phyloP scores from a whole-genome alignment of 2,113 vertebrate species.

The Chaenogobius annularis region DNA sequence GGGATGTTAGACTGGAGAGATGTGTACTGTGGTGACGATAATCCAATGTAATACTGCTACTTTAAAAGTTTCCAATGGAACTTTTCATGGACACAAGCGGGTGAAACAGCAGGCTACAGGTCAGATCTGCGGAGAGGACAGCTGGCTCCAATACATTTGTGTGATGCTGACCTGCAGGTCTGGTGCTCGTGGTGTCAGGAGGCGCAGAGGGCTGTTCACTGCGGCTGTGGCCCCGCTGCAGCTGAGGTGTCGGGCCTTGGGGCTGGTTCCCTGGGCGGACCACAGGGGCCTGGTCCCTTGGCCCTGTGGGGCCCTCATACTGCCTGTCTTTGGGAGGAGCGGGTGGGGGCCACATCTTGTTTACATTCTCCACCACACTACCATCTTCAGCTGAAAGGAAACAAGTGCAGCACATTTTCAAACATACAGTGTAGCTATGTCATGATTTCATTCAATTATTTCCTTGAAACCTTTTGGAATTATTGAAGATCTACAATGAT shows the following conservation, averaged over 20 bases:
- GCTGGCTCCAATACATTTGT: too few species aligned
- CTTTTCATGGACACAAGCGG: too few species aligned
- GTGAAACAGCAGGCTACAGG: too few species aligned
- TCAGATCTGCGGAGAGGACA: too few species aligned
- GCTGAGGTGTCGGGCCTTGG: conserved; percentile 16
- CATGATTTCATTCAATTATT: too few species aligned
- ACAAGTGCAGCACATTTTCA: not conserved
- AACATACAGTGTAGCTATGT: not conserved
- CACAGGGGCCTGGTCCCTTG: not conserved
- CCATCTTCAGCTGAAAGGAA: conserved; percentile 29
- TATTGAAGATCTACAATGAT: too few species aligned
- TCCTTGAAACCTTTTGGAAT: not conserved
- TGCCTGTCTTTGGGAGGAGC: conserved; percentile 56
- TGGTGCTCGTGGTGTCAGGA: not conserved
- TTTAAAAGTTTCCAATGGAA: not conserved
- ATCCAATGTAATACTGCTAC: not conserved
- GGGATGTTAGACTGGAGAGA: not conserved
- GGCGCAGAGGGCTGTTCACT: not conserved
- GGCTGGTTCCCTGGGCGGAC: conserved; percentile 15
- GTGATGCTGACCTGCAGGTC: not conserved
- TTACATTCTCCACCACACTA: conserved; percentile 57
- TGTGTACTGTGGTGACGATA: not conserved
- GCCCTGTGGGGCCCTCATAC: conserved; percentile 8
- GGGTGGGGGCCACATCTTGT: conserved; percentile 81
- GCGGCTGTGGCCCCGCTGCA: not conserved